Evolutionary conservation across 1,140 invertebrate genomes (phyloP).

Genomic region (Lethocerus indicus): DNA sequence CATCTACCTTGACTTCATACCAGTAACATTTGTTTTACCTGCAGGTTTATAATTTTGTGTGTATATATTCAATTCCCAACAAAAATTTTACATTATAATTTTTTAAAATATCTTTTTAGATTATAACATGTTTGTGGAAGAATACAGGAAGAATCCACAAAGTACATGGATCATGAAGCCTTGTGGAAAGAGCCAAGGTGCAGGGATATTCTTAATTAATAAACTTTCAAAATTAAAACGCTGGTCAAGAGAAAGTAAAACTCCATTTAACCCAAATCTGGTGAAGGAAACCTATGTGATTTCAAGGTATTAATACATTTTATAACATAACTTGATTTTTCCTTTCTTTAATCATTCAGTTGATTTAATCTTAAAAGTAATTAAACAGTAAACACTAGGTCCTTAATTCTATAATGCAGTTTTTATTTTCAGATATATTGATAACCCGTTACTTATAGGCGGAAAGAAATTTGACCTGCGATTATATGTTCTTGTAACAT

Average conservation of each 20-base stretch:
- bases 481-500: slow-evolving; percentile 69
- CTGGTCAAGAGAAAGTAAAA: slow-evolving; percentile 69
- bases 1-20: slow-evolving; percentile 75
- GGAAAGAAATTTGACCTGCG: slow-evolving; percentile 82
- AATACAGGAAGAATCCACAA: slow-evolving; percentile 77
- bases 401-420: slow-evolving; percentile 7
- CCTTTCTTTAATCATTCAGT: not conserved
- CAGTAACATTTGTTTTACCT: slow-evolving; percentile 82
- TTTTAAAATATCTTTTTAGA: slow-evolving; percentile 27
- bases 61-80: not conserved
- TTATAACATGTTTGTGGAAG: slow-evolving; percentile 91
- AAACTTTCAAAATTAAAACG: slow-evolving; percentile 76
- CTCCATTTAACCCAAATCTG: slow-evolving; percentile 63
- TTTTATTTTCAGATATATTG: slow-evolving; percentile 44
- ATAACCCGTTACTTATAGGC: slow-evolving; percentile 71
- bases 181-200: slow-evolving; percentile 76
- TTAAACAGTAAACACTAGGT: too few species aligned
- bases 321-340: not conserved
- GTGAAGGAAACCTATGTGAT: slow-evolving; percentile 82
- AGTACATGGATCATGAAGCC: slow-evolving; percentile 98
- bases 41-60: slow-evolving; percentile 34
- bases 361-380: too few species aligned
- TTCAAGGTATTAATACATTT: slow-evolving; percentile 34
- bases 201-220: slow-evolving; percentile 77
- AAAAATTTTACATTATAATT: not conserved